A percentile compares a stretch with the other conserved stretches of the same genome.
Conservation (phyloP, 2,113 vertebrate species). For the Larimichthys crocea region DNA sequence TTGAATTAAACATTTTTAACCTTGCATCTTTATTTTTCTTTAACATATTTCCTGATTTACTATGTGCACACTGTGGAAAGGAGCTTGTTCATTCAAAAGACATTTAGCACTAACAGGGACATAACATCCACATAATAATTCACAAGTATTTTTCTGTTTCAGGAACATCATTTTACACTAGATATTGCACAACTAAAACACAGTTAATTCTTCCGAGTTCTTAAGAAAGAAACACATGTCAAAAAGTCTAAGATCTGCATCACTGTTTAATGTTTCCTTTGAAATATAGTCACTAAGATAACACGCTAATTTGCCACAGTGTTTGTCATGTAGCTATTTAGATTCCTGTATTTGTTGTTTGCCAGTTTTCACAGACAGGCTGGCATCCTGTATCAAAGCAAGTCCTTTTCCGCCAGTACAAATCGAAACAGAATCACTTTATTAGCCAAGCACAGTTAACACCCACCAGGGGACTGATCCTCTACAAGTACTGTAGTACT, state of each 20-base stretch:
- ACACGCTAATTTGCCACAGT: neutral
- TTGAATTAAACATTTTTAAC: neutral
- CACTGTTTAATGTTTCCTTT: neutral
- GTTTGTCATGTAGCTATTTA: neutral
- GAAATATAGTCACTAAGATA: neutral
- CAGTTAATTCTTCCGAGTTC: neutral
- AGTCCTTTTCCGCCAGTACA: conserved; percentile 2
- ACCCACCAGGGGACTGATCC: conserved; percentile 5
- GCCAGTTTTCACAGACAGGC: conserved; percentile 12
- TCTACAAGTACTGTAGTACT: neutral
- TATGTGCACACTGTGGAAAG: no score
- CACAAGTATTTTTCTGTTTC: neutral
- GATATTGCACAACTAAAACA: neutral
- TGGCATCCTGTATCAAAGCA: conserved; percentile 18
- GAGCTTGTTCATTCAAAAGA: neutral
- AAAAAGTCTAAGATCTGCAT: neutral
- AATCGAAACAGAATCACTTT: conserved; percentile 16
- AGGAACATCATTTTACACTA: neutral
- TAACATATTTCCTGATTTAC: neutral
- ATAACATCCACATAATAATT: neutral
- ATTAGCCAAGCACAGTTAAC: conserved; percentile 18
- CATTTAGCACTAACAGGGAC: neutral
- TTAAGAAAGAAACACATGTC: neutral
- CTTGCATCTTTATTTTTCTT: no score
- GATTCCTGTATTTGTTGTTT: conserved; percentile 5